Base-by-base conservation (phyloP, 35 echinoderm and acorn worm genomes). In the Ophioderma brevispina region DNA sequence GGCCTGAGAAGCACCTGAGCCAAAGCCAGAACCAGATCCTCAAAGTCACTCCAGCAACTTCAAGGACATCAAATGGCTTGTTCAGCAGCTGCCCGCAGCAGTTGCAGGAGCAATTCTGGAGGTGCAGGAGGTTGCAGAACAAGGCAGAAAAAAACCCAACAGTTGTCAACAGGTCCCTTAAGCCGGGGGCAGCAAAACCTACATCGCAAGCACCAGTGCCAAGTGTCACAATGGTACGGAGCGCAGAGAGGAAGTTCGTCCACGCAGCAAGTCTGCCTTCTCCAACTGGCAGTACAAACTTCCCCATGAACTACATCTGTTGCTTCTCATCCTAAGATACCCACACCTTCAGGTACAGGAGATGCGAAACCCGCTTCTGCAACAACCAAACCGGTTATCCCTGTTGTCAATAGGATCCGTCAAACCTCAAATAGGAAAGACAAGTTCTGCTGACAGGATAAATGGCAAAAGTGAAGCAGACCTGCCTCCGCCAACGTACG, bases 11-110 rank as follows among this genome's bases (percentile, higher is more conserved):
- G 52, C 84, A 36, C 84, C 35, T 1, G 18, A 49, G 81, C 32
- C 87, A 76, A 40, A 82, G 88, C 0, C 76, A 90, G 25, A 32
- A 25, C 59, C 15, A 70, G 59, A 8, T 2, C 59, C 59, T 30
- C n/a, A n/a, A n/a, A n/a, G n/a, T n/a, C n/a, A 25, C 70, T 34
- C 76, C 94, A 79, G 81, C 63, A 42, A 84, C 79, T n/a, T 19
- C 37, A 90, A 91, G 19, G 78, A 25, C 80, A 63, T 34, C 39
- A 42, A 35, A 32, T 38, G 40, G 42, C 36, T 36, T 80, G 28
- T 38, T 38, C 56, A 34, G 25, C 31, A 84, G 4, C 76, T 40
- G 59, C 80, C 41, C 17, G 38, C 82, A 85, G 43, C 76, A 25
- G 59, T 70, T 33, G 37, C 49, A 64, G 52, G 25, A 85, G 55